Evolutionary conservation across 2,113 vertebrate species (phyloP), one percentile per base, ranked within the genome.

Genomic region (Leptosomus discolor): DNA sequence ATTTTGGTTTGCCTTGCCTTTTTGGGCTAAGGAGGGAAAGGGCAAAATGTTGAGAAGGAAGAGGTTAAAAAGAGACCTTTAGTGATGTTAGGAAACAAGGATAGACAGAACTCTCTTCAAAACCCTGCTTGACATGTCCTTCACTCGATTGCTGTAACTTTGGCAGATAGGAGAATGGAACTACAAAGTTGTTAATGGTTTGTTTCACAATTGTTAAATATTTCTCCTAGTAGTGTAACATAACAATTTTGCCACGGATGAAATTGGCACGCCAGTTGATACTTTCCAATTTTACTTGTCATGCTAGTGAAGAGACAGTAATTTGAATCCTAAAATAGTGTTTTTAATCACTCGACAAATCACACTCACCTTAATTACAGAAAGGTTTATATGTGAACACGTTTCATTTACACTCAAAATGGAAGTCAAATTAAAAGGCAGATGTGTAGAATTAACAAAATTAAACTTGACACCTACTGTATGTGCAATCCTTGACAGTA

Each of bases 341-440:
- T 81, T 92, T 93, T 94, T 96, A 95, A 94, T 94, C 84, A 94
- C 80, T 94, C 96, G 95, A 93, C 90, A 87, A 91, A 51, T 96
- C 91, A 92, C 92, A 94, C 37, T 90, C 73, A 68, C 80, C 73
- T 91, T 95, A 89, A 95, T 96, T 97, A 90, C 73, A 65, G 80
- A 69, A 91, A 85, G 88, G 60, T 92, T 91, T 94, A 39, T 91
- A 82, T 4, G 4, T 89, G 86, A 96, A 45, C 91, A 85, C 7
- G 9, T 91, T 89, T 81, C 73, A 73, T 78, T 87, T 96, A 57
- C 48, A 56, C 76, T 81, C 69, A 89, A 84, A 95, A 94, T 92
- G 88, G 51, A 91, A 97, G 81, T 80, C 29, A 95, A 93, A 91
- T 93, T 95, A 93, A 85, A 96, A 90, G 19, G 75, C 88, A 94